Evolutionary conservation across 2,113 vertebrate genomes (phyloP), one percentile per base, ranked within the genome.

Genomic region (Nansenia antarctica): DNA sequence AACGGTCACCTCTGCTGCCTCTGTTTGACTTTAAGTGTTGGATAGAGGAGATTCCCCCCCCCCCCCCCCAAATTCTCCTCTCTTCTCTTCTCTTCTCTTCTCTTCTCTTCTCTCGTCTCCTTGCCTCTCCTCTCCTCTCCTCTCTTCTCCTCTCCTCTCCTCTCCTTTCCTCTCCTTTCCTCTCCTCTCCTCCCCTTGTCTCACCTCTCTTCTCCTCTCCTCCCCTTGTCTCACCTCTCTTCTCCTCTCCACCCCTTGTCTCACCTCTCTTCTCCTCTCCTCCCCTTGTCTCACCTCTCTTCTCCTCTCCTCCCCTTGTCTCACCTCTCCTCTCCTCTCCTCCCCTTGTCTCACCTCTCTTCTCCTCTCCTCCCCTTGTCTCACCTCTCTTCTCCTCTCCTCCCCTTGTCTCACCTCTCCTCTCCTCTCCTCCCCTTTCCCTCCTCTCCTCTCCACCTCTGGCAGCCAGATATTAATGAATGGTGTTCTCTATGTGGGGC

Each of bases 401-500:
- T 22, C 29, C n/a, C 30, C 8, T 11, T 37, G 20, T 6, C 60
- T 15, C 63, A 52, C 39, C 69, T 42, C 15, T 72, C 59, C 55
- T 30, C 27, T 45, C 76, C 92, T 72, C 91, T 88, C 87, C 77
- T 94, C n/a, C n/a, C n/a, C n/a, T n/a, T 47, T 76, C 84, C 74
- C 79, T 69, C 61, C 68, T 67, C 60, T 87, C 86, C 78, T 91
- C 79, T 93, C 93, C 78, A 90, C 93, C 88, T 94, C 87, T 72
- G n/a, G 84, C 88, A 29, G 93, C 91, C 91, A 93, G 90, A 89
- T 94, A 94, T 75, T 95, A 95, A 89, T 97, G 96, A 93, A 98
- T 96, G 1, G 94, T 91, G 78, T 94, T 95, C 90, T 96, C 95
- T 94, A 96, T 98, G 92, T 95, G 95, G 47, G 94, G 94, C 86